phyloP scores from a whole-genome alignment of 1,140 invertebrate species.

The Metaphire vulgaris region DNA sequence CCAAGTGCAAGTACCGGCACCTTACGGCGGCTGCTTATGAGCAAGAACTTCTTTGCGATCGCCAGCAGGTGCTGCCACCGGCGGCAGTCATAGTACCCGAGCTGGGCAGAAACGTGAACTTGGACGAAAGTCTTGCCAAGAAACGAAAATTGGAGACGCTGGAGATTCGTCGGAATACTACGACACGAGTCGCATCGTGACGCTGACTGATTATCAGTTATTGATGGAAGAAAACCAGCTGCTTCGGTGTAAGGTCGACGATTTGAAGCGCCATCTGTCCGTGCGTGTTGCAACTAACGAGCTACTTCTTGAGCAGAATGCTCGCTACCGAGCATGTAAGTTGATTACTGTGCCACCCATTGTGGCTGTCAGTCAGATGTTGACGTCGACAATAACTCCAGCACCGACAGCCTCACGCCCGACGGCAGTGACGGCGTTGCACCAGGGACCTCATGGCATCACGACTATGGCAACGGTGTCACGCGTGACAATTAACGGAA shows the following conservation, averaged over 20 bases:
- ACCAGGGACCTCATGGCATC: constrained; percentile 20
- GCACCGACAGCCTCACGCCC: constrained; percentile 32
- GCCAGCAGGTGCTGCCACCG: constrained; percentile 7
- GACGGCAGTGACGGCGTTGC: constrained; percentile 18
- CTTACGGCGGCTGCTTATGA: constrained; percentile 45
- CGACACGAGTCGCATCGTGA: neutral
- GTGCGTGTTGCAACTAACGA: constrained; percentile 73
- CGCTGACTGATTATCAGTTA: constrained; percentile 41
- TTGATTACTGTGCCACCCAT: constrained; percentile 32
- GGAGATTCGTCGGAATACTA: neutral
- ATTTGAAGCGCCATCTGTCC: constrained; percentile 64
- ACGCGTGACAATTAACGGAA: constrained; percentile 18
- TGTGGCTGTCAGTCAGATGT: constrained; percentile 34
- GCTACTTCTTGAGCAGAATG: constrained; percentile 73
- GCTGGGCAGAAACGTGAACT: constrained; percentile 21
- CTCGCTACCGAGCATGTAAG: constrained; percentile 63
- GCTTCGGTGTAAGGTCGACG: constrained; percentile 65
- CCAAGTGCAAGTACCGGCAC: constrained; percentile 58
- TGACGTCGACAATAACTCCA: constrained; percentile 34
- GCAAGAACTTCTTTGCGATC: constrained; percentile 29
- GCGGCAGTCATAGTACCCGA: constrained; percentile 16
- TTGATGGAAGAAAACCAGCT: constrained; percentile 69
- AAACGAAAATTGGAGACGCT: constrained; percentile 8
- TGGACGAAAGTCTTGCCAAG: constrained; percentile 6
- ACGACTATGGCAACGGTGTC: constrained; percentile 20